These are phyloP conservation scores for Hirtodrosophila confusa DNA, from an alignment of 2,888 invertebrate genomes.

Conservation along the genomic window DNA sequence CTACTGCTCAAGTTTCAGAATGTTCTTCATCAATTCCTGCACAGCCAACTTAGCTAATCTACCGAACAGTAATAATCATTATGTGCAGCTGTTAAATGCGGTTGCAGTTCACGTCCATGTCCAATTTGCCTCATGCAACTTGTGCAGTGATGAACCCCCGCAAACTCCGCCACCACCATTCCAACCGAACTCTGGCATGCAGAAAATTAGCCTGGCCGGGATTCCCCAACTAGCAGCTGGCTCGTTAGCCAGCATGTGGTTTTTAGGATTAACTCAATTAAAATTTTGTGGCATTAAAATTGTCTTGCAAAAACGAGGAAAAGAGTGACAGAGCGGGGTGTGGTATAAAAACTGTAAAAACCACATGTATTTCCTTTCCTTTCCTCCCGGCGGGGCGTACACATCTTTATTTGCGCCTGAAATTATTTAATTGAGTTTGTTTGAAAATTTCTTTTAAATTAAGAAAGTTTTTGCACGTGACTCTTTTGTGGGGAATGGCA, in stretches of 20 bases:
- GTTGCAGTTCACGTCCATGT: slow-evolving; percentile 36
- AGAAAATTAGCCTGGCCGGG: slow-evolving; percentile 53
- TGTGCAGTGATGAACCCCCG: slow-evolving; percentile 9
- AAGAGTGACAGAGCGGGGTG: slow-evolving; percentile 22
- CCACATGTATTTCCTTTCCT: slow-evolving; percentile 31
- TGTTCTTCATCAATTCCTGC: slow-evolving; percentile 23
- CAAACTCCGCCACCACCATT: not conserved
- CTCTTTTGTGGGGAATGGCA: slow-evolving; percentile 53
- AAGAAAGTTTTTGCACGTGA: slow-evolving; percentile 77
- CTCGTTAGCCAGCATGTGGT: slow-evolving; percentile 77
- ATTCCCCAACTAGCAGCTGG: slow-evolving; percentile 48
- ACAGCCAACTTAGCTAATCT: slow-evolving; percentile 59
- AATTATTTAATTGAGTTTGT: slow-evolving; percentile 80
- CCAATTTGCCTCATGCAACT: slow-evolving; percentile 8
- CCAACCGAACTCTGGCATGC: slow-evolving; percentile 1
- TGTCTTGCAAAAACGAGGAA: slow-evolving; percentile 52
- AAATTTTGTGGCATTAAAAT: slow-evolving; percentile 73
- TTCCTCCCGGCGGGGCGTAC: slow-evolving; percentile 18
- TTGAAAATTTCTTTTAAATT: slow-evolving; percentile 79
- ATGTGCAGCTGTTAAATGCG: slow-evolving; percentile 61
- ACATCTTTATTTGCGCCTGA: slow-evolving; percentile 73
- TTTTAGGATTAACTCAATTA: slow-evolving; percentile 76
- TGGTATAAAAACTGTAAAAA: slow-evolving; percentile 39
- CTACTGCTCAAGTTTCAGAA: not conserved
- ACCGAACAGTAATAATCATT: slow-evolving; percentile 66